Conservation (phyloP, 2,888 invertebrate species). For the Brassicogethes aeneus region DNA sequence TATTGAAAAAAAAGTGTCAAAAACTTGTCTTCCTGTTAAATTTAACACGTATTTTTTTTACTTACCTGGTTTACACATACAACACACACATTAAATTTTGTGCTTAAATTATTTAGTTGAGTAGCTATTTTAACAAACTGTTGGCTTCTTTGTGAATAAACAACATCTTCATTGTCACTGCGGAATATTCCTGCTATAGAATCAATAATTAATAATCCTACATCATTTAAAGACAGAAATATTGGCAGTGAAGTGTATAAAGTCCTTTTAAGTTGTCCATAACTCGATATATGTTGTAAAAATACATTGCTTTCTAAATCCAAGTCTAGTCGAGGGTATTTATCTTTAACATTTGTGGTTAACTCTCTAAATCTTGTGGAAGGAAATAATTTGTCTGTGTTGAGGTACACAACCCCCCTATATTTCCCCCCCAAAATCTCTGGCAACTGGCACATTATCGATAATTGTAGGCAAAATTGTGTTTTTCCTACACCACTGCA, state of each 20-base stretch:
- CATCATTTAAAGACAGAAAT: constrained; percentile 37
- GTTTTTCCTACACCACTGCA: constrained; percentile 76
- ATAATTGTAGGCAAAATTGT: constrained; percentile 65
- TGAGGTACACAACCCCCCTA: constrained; percentile 57
- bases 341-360: constrained; percentile 32
- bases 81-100: constrained; percentile 47
- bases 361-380: constrained; percentile 55
- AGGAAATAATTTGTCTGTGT: constrained; percentile 73
- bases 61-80: constrained; percentile 66
- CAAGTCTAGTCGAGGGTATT: constrained; percentile 24
- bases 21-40: too few species aligned
- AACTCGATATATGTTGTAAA: constrained; percentile 55
- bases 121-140: constrained; percentile 49
- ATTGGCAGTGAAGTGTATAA: constrained; percentile 46
- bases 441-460: constrained; percentile 55
- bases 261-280: constrained; percentile 46
- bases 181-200: constrained; percentile 66
- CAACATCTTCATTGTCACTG: constrained; percentile 41
- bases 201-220: constrained; percentile 58
- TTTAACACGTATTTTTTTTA: neutral
- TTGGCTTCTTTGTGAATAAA: constrained; percentile 44
- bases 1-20: neutral
- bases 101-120: constrained; percentile 47
- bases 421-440: constrained; percentile 44
- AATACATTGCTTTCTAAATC: constrained; percentile 52